A percentile compares a stretch with the other conserved stretches of the same genome.
Evolutionary conservation across 2,797 vertebrate species (phyloP).

Genomic region (Ibycter americanus): DNA sequence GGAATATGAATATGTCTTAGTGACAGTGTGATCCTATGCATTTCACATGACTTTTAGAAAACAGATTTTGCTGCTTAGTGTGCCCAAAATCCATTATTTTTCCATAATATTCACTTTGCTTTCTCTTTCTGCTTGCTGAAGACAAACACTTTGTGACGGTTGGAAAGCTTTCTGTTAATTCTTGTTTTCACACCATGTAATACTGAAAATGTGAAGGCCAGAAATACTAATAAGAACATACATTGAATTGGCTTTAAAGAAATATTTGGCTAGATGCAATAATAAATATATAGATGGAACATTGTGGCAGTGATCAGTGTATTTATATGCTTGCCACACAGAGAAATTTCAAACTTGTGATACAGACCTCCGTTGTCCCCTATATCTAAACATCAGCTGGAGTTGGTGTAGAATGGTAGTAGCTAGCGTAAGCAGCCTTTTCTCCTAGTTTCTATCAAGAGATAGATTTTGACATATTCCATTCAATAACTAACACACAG

Average conservation of each 20-base stretch:
- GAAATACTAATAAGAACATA: not conserved
- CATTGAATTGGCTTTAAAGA: not conserved
- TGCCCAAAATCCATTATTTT: constrained; percentile 5
- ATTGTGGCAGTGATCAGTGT: not conserved
- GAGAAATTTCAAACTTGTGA: not conserved
- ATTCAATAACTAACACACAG: not conserved
- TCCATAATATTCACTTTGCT: constrained; percentile 11
- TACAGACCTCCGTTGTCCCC: not conserved
- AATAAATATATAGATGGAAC: not conserved
- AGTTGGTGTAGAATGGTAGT: not conserved
- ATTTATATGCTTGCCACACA: not conserved
- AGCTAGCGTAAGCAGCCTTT: not conserved
- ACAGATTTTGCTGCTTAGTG: not conserved
- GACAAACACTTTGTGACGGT: constrained; percentile 5
- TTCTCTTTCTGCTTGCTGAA: constrained; percentile 49
- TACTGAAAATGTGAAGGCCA: not conserved
- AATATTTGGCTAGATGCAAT: not conserved
- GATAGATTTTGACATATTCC: not conserved
- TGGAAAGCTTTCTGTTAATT: not conserved
- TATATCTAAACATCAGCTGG: not conserved
- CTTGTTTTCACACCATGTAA: not conserved
- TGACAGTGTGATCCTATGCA: not conserved
- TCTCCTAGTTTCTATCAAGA: not conserved
- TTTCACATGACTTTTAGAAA: constrained; percentile 26
- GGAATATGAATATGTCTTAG: not conserved